phyloP scores from a whole-genome alignment of 2,888 invertebrate genomes.

The Acleris sparsana region DNA sequence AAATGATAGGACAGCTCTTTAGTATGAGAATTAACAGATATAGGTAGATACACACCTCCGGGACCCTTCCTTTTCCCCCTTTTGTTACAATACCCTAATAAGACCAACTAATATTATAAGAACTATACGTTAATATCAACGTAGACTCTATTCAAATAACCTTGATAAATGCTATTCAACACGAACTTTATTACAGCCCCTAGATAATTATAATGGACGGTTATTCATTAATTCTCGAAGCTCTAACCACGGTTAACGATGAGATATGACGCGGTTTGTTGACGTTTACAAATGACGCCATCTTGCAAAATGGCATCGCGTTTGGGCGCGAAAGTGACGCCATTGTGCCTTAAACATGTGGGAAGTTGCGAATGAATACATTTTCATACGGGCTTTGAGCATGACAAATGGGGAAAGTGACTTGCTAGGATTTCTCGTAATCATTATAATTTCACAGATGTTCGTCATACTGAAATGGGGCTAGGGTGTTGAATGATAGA shows the following conservation, averaged over 20 bases:
- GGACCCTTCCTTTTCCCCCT: no score
- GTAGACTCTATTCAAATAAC: background rate
- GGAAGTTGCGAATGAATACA: constrained; percentile 4
- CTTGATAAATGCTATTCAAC: background rate
- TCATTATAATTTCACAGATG: no score
- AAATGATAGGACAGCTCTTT: no score
- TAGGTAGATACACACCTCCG: no score
- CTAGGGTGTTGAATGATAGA: no score
- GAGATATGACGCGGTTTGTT: constrained; percentile 40
- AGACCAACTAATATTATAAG: no score
- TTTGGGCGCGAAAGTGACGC: constrained; percentile 15
- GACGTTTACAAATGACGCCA: constrained; percentile 42
- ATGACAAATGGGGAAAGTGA: background rate
- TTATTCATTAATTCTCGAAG: constrained; percentile 26
- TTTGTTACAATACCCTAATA: no score
- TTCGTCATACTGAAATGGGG: no score
- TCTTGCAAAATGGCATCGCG: constrained; percentile 28
- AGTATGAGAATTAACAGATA: no score
- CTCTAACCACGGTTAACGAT: constrained; percentile 37
- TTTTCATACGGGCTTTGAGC: background rate
- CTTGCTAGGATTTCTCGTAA: background rate
- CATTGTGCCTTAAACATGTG: constrained; percentile 17
- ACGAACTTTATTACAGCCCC: constrained; percentile 5
- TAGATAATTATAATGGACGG: constrained; percentile 22
- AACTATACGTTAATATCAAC: no score